Conservation (phyloP, 2,888 invertebrate genomes). For the Spisula subtruncata region DNA sequence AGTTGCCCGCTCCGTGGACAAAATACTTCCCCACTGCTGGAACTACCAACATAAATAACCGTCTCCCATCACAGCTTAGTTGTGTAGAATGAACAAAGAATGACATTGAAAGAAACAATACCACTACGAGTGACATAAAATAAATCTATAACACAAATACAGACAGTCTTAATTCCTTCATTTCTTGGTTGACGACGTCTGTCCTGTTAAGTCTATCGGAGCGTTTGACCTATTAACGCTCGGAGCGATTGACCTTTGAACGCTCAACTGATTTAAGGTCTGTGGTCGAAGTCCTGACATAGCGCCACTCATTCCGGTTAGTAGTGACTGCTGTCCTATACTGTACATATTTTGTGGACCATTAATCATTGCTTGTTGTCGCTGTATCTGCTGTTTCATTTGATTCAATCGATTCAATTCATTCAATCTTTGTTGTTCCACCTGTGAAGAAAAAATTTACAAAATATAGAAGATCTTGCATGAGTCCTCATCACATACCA, state of each 20-base stretch:
- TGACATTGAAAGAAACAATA: neutral
- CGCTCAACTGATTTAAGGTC: slow-evolving; percentile 6
- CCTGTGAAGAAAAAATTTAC: slow-evolving; percentile 55
- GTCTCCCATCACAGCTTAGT: slow-evolving; percentile 15
- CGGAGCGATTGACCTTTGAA: neutral
- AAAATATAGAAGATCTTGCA: neutral
- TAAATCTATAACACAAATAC: neutral
- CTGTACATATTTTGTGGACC: slow-evolving; percentile 52
- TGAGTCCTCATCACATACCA: too few species aligned
- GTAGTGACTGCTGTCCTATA: neutral
- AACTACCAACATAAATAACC: neutral
- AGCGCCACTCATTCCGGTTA: neutral
- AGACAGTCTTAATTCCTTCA: neutral
- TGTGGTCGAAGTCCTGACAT: slow-evolving; percentile 20
- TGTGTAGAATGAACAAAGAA: neutral
- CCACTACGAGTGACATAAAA: neutral
- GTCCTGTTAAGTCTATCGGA: slow-evolving; percentile 18
- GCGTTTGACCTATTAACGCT: slow-evolving; percentile 1
- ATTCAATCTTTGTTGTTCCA: slow-evolving; percentile 75
- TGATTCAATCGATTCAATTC: slow-evolving; percentile 75
- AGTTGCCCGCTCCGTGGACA: neutral
- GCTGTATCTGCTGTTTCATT: slow-evolving; percentile 77
- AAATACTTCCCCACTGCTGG: neutral
- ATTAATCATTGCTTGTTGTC: slow-evolving; percentile 73
- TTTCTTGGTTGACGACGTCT: neutral